Conservation (phyloP, 53 echinoderm and acorn worm species). For the Hippasteria phrygiana region DNA sequence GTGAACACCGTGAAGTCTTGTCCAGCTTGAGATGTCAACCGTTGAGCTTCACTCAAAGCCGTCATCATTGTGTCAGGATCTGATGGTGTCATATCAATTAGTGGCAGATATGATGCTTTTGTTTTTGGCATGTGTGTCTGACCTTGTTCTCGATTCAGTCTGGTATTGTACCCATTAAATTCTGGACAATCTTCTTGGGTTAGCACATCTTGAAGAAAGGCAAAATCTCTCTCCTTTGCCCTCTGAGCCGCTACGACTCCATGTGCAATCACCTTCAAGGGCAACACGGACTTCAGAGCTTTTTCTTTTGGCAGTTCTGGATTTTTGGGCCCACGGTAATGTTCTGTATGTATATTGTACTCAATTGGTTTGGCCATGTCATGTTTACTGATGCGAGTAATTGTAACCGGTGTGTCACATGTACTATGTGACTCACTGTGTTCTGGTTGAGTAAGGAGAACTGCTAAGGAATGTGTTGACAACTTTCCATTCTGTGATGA, state of each 20-base stretch:
- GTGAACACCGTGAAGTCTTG: conserved; percentile 65
- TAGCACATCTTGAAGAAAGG: background rate
- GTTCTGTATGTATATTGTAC: background rate
- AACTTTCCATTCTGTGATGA: conserved; percentile 64
- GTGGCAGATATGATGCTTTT: background rate
- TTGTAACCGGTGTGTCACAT: conserved; percentile 32
- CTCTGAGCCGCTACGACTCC: background rate
- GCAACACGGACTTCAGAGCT: conserved; percentile 13
- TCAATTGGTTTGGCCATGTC: conserved; percentile 58
- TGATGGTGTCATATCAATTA: conserved; percentile 44
- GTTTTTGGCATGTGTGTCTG: background rate
- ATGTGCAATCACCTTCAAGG: background rate
- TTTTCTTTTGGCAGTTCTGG: background rate
- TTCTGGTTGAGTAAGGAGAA: conserved; percentile 75
- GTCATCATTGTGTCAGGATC: conserved; percentile 64
- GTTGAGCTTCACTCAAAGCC: conserved; percentile 50
- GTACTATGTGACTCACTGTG: background rate
- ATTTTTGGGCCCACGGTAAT: background rate
- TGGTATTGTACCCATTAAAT: conserved; percentile 47
- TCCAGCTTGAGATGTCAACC: conserved; percentile 55
- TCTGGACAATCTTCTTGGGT: conserved; percentile 3
- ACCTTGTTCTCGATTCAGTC: background rate
- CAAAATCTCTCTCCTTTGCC: conserved; percentile 1
- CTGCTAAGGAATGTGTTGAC: conserved; percentile 73
- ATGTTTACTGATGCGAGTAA: conserved; percentile 50